Base-by-base conservation (phyloP, 1,140 invertebrate genomes). In the Laupala kohalensis region DNA sequence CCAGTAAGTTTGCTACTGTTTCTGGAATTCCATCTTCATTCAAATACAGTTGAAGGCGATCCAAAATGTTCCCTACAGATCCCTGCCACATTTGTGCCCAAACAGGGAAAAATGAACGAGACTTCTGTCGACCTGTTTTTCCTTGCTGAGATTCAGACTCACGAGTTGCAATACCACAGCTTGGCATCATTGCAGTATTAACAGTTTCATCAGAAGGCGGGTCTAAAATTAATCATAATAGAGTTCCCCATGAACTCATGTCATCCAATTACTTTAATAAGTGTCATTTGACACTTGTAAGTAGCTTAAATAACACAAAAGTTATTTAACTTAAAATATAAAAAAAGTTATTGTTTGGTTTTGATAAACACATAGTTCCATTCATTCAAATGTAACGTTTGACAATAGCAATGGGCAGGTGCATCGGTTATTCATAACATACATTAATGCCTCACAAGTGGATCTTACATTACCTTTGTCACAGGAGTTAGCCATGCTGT, bases 1-100 rank as follows among this genome's bases (percentile, higher is more conserved):
- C 80, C 77, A 53, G 37, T 53, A 53, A 4, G 19, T 53, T 53
- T 13, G 37, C 37, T 53, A 13, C 37, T 53, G 37, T 4, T 13
- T 53, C 19, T 2, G 37, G 19, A 2, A 13, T 53, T 1, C 19
- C 37, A 13, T 53, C 37, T 53, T 9, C 9, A 13, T 53, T 53
- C 19, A 53, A 53, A 53, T 53, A 53, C 19, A 19, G 9, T 19
- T 53, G 37, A 19, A 53, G 19, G 37, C 37, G 37, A 53, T 53
- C 37, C 19, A 53, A 53, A 4, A 53, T 19, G 19, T 53, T 53
- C 9, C 37, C 19, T 9, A 4, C 37, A 53, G 37, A 53, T 19
- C 37, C 37, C 19, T 53, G 37, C 37, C 37, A 53, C 1, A 53
- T 53, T 19, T 53, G 37, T 2, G 37, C 37, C 37, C 37, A 53